Evolutionary conservation across 92 coral and sea anemone species (phyloP).

Genomic region (Palythoa grandiflora): DNA sequence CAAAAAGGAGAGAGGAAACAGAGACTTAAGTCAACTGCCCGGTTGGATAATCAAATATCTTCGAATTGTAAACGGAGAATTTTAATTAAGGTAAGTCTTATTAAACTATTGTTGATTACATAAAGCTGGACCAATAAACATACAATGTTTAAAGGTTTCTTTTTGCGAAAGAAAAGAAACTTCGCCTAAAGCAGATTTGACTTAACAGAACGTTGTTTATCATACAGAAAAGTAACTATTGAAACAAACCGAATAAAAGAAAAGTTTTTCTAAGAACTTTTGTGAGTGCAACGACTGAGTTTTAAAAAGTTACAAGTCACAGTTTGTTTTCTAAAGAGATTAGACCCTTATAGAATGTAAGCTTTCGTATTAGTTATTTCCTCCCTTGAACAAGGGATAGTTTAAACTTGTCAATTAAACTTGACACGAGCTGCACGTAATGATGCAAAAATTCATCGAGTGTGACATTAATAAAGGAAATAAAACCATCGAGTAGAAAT

Average conservation of each 20-base stretch:
- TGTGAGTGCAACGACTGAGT: neutral
- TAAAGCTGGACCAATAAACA: conserved; percentile 88
- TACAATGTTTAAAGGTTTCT: conserved; percentile 64
- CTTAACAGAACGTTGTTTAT: neutral
- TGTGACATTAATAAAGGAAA: conserved; percentile 37
- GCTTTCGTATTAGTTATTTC: conserved; percentile 38
- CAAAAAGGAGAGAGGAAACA: conserved; percentile 71
- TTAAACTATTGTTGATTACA: conserved; percentile 95
- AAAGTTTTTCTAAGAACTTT: neutral
- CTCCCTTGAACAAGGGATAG: conserved; percentile 70
- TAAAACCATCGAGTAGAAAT: conserved; percentile 25
- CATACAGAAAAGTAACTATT: conserved; percentile 8
- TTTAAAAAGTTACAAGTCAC: conserved; percentile 10
- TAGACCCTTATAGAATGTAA: conserved; percentile 47
- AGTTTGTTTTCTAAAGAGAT: conserved; percentile 50
- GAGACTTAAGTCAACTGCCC: conserved; percentile 68
- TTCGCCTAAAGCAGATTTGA: conserved; percentile 38
- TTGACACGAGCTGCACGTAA: conserved; percentile 69
- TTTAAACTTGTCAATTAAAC: conserved; percentile 78
- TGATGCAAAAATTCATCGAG: conserved; percentile 47
- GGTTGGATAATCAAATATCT: conserved; percentile 90
- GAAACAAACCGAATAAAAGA: neutral
- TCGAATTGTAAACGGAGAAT: conserved; percentile 97
- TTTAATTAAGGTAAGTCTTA: conserved; percentile 96
- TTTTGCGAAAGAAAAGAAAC: conserved; percentile 54